These are phyloP conservation scores for Tragelaphus oryx DNA, from an alignment of 2,797 vertebrate species.

Conservation along the genomic window DNA sequence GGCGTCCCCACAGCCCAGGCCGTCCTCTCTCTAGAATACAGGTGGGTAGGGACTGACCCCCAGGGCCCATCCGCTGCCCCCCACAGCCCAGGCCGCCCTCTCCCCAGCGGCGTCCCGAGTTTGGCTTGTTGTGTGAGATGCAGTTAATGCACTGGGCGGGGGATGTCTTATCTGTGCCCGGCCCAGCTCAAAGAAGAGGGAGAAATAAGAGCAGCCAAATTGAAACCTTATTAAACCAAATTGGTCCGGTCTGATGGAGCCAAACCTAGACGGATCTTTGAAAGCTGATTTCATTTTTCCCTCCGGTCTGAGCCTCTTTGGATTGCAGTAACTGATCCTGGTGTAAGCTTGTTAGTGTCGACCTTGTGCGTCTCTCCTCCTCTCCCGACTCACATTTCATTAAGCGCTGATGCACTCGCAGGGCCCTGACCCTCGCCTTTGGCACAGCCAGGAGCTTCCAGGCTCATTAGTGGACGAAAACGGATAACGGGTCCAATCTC, in stretches of 20 bases:
- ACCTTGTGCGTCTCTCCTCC: constrained; percentile 47
- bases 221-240: constrained; percentile 70
- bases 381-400: constrained; percentile 61
- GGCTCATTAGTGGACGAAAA: not conserved
- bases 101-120: not conserved
- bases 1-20: not conserved
- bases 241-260: constrained; percentile 52
- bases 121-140: constrained; percentile 1
- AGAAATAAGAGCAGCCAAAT: constrained; percentile 55
- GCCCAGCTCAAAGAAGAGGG: constrained; percentile 52
- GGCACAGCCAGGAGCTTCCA: not conserved
- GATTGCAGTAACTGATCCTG: constrained; percentile 61
- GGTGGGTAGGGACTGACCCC: too few species aligned
- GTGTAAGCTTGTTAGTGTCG: constrained; percentile 61
- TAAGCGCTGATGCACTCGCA: constrained; percentile 49
- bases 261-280: constrained; percentile 59
- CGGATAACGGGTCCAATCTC: not conserved
- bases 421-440: constrained; percentile 12
- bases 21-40: too few species aligned
- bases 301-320: constrained; percentile 60
- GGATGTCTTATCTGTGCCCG: constrained; percentile 52
- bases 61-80: too few species aligned
- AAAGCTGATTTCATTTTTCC: constrained; percentile 66
- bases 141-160: constrained; percentile 39
- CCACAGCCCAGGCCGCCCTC: not conserved